Percentiles rank a stretch among this genome's conserved stretches.
phyloP scores from a whole-genome alignment of 2,797 vertebrate genomes.

The Remorina albescens region DNA sequence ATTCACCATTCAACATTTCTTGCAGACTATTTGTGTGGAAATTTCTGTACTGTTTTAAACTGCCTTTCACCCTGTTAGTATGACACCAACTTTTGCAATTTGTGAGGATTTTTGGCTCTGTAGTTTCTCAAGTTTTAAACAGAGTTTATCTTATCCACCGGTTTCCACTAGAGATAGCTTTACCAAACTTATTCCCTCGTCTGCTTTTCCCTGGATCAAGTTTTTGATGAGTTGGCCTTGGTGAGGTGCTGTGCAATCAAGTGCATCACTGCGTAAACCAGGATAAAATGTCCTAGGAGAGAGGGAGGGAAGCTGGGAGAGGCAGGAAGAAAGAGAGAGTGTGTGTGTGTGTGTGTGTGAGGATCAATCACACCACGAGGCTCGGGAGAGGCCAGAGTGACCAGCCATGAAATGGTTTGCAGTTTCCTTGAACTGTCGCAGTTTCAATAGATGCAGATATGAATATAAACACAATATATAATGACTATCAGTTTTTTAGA shows the following conservation, averaged over 20 bases:
- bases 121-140: constrained; percentile 69
- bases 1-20: constrained; percentile 35
- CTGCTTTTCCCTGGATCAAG: constrained; percentile 69
- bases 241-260: constrained; percentile 81
- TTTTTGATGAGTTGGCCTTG: constrained; percentile 78
- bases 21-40: neutral
- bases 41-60: constrained; percentile 30
- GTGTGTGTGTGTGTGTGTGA: too few relatives aligned
- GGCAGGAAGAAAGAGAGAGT: constrained; percentile 34
- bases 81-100: constrained; percentile 41
- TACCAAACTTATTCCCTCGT: constrained; percentile 65
- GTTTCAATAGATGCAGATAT: constrained; percentile 20
- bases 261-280: constrained; percentile 80
- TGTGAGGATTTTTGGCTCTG: constrained; percentile 53
- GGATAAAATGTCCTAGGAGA: constrained; percentile 75
- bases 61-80: neutral
- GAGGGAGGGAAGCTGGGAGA: constrained; percentile 43
- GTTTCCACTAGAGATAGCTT: constrained; percentile 67
- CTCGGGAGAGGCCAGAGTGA: constrained; percentile 69
- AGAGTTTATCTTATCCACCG: constrained; percentile 57
- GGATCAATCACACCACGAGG: constrained; percentile 71
- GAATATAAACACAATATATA: constrained; percentile 30
- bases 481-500: constrained; percentile 29
- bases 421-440: constrained; percentile 4
- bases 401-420: constrained; percentile 81